Evolutionary conservation across 2,888 invertebrate species (phyloP), one percentile per base, ranked within the genome.

Genomic region (Petrolisthes cinctipes): DNA sequence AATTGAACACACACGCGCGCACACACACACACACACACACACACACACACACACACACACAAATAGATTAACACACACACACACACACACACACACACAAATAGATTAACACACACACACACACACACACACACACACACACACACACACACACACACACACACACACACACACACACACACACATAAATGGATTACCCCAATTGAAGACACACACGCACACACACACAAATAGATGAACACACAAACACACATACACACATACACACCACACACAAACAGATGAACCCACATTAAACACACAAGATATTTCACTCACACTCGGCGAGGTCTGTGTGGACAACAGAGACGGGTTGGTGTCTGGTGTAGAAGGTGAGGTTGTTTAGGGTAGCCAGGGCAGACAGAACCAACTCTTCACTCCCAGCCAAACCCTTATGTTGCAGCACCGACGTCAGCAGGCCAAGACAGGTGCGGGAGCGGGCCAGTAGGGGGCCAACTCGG

Each of bases 311-410:
- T 37, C 0, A 92, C 92, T 92, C 91, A 93, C 93, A 91, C 81
- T 92, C 92, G 20, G 93, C 92, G n/a, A 93, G 91, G 73, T 91
- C 90, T 54, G 92, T 91, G 86, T 93, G 92, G n/a, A 92, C 91
- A 5, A 86, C 86, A 5, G 85, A 89, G 57, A 88, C 81, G 51
- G 90, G 87, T 20, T 89, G 84, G 81, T 90, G 83, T n/a, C 88
- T 75, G 84, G 95, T 94, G 92, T 96, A 96, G 93, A 95, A 97
- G 3, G 97, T 96, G 85, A 97, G 93, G 93, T 97, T 97, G 93
- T 97, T 97, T 89, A 97, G 94, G 0, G 97, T 96, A 9, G 96
- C 96, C 79, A 97, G 93, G 17, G 96, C 95, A 5, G 97, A 96
- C 89, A 96, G 94, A 4, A 96, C 94, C 78, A 97, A 93, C 92